Evolutionary conservation across 1,140 invertebrate genomes (phyloP), one percentile per base, ranked within the genome.

Genomic region (Drosophila kepulauana): DNA sequence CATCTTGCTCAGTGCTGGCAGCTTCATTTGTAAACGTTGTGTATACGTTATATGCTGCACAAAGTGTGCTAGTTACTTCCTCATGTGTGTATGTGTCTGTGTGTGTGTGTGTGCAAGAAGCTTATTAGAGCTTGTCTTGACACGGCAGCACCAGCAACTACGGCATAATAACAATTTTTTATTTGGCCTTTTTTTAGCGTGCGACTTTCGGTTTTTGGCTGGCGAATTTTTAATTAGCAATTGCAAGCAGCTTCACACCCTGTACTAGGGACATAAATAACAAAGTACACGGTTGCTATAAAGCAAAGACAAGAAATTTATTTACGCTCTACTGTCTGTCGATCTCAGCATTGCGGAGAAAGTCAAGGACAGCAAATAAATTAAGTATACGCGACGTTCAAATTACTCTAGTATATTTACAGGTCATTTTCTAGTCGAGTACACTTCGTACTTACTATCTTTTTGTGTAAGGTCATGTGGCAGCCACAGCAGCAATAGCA

Each of bases 21-120:
- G 62, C 64, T 76, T 86, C 82, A 79, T 86, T 85, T 85, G 78
- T 85, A 85, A 78, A 77, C 56, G 81, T 35, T 80, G 73, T 69
- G 81, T 80, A 78, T 71, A 80, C 73, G 73, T 72, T 66, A 79
- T 76, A 51, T 66, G 57, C 78, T 80, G 51, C 62, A 71, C 58
- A 54, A 58, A 49, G 52, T 71, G 58, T 16, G 51, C 71, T 63
- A 68, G 75, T 81, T 82, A 46, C 68, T 63, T 63, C 58, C 54
- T 16, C 11, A 11, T 35, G 15, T 58, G 51, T 41, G 15, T 35
- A 16, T 54, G 52, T 58, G 59, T 46, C 2, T 46, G 49, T 63
- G 46, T 58, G 38, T 70, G 41, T 62, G 15, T 67, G 52, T 74
- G 76, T 66, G 65, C 41, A 41, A 57, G 54, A 52, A 85, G 78